Evolutionary conservation across 2,888 invertebrate species (phyloP), one percentile per base, ranked within the genome.

Genomic region (Lydus trimaculatus): DNA sequence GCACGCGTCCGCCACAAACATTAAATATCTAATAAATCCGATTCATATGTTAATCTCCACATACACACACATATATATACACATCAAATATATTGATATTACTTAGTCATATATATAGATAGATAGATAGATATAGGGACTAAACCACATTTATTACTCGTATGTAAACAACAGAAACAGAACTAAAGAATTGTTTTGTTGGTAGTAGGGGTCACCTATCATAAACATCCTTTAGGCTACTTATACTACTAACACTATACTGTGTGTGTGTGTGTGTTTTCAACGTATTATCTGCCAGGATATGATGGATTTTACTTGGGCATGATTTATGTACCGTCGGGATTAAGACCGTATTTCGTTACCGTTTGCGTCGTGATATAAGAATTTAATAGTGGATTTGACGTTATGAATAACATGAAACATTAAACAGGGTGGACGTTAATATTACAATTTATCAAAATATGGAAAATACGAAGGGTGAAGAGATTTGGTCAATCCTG

Each of bases 21-120:
- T 84, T 84, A 84, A 84, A 84, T 83, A 83, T 84, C 83, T 82
- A 82, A 83, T 84, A 84, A 84, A 84, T 85, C 84, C 82, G 83
- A 84, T 84, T 84, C 84, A 82, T 84, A 84, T 84, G 84, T 80
- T 84, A 84, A 85, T 84, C 84, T 84, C 84, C 72, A 70, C 71
- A 56, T 64, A 61, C 43, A 61, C 65, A 72, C 74, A 76, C 76
- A 80, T 77, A 82, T 83, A 83, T 81, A 82, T 82, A 81, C 82
- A 43, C 82, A 83, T 79, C 13, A 82, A 81, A 78, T 75, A 74
- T 76, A 77, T 74, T 75, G 76, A 56, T 56, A 56, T 56, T 25
- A 25, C 15, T 13, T 8, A 56, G 17, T 23, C 20, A 52, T 52
- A 52, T 52, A n/a, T n/a, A n/a, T n/a, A n/a, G n/a, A n/a, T n/a